These are phyloP conservation scores for Sternotherus odoratus DNA, from an alignment of 2,797 vertebrate species.

Conservation along the genomic window DNA sequence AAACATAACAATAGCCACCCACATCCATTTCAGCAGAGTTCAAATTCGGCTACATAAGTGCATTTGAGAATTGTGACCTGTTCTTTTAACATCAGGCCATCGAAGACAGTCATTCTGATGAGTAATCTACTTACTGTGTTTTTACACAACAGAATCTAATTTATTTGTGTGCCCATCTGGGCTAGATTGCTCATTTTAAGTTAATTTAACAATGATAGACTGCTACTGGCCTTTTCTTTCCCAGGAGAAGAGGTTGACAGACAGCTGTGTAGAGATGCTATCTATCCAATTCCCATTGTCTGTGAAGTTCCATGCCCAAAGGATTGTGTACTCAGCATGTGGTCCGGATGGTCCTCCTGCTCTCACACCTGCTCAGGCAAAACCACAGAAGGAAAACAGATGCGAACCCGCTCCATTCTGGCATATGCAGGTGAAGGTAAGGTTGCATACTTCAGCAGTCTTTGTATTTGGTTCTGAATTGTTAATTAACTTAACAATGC, in stretches of 20 bases:
- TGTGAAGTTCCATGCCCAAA: slow-evolving; percentile 93
- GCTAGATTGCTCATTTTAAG: slow-evolving; percentile 63
- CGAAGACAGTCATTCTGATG: slow-evolving; percentile 44
- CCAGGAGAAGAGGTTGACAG: slow-evolving; percentile 89
- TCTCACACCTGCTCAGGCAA: slow-evolving; percentile 99
- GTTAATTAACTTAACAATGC: neutral
- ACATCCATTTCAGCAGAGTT: neutral
- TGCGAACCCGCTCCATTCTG: slow-evolving; percentile 92
- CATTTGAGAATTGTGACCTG: neutral
- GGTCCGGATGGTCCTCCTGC: slow-evolving; percentile 95
- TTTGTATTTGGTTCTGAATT: neutral
- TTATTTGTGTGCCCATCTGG: slow-evolving; percentile 71
- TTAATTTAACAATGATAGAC: slow-evolving; percentile 72
- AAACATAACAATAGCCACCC: neutral
- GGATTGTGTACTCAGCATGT: slow-evolving; percentile 95
- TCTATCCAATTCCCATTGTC: slow-evolving; percentile 84
- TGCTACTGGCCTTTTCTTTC: slow-evolving; percentile 67
- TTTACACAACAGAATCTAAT: slow-evolving; percentile 65
- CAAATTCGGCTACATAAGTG: neutral
- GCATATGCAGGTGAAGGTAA: slow-evolving; percentile 96
- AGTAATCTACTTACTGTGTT: slow-evolving; percentile 64
- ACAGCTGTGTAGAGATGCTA: slow-evolving; percentile 87
- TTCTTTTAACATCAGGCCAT: slow-evolving; percentile 20
- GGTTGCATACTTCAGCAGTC: neutral
- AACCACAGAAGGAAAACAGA: slow-evolving; percentile 94